Percentiles rank a stretch among this genome's conserved stretches.
Conservation (phyloP, 2,113 vertebrate species). For the Myanophis thanlyinensis region DNA sequence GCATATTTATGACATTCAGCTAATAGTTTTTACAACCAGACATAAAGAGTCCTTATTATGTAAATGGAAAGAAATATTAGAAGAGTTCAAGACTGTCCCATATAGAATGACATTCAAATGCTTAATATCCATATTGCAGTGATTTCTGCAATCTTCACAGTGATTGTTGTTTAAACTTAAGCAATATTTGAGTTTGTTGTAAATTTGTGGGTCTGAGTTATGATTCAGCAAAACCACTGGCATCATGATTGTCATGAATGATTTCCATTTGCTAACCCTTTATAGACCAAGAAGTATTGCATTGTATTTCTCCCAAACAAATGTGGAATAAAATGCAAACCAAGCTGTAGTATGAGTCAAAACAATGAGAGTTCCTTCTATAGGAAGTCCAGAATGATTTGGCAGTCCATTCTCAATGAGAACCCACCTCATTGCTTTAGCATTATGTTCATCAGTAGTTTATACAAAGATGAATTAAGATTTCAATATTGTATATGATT, state of each 20-base stretch:
- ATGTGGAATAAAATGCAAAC: not conserved
- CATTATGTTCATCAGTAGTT: not conserved
- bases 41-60: not conserved
- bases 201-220: not conserved
- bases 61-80: not conserved
- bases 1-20: not conserved
- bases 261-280: not conserved
- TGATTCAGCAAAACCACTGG: not conserved
- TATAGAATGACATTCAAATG: not conserved
- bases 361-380: not conserved
- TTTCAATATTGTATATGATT: not conserved
- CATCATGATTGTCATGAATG: not conserved
- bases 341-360: not conserved
- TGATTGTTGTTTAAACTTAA: not conserved
- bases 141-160: not conserved
- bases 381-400: not conserved
- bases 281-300: not conserved
- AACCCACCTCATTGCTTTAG: not conserved
- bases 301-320: not conserved
- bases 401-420: not conserved
- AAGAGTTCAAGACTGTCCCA: not conserved
- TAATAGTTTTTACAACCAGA: not conserved
- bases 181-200: not conserved
- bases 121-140: not conserved
- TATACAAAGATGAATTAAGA: not conserved